phyloP scores from a whole-genome alignment of 2,888 invertebrate genomes.

The Zygogramma bicolorata region DNA sequence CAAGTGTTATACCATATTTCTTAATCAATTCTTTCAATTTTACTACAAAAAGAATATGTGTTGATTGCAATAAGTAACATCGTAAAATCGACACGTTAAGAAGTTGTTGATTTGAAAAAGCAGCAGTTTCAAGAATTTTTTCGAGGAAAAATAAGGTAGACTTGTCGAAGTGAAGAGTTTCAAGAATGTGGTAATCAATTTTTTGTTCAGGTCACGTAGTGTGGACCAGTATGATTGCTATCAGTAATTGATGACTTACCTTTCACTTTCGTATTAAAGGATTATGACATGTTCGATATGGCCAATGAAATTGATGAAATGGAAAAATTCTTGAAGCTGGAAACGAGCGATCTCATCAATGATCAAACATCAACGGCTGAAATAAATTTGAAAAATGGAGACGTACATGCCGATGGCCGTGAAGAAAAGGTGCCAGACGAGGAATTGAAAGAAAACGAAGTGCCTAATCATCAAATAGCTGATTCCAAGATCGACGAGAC shows the following conservation, averaged over 20 bases:
- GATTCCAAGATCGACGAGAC: constrained; percentile 3
- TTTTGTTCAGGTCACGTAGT: no score
- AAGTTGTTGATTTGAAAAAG: no score
- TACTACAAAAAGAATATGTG: no score
- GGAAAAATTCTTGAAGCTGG: constrained; percentile 87
- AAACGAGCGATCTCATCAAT: constrained; percentile 70
- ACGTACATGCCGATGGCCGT: constrained; percentile 55
- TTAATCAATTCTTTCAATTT: no score
- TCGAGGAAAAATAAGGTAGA: no score
- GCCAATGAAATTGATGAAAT: constrained; percentile 92
- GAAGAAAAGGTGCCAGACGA: constrained; percentile 42
- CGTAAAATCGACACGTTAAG: no score
- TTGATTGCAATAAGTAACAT: no score
- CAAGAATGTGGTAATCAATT: no score
- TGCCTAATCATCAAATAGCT: constrained; percentile 46
- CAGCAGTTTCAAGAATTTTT: no score
- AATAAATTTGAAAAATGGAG: constrained; percentile 61
- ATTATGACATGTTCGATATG: constrained; percentile 92
- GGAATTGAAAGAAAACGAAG: constrained; percentile 49
- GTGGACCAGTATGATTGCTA: no score
- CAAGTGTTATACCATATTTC: no score
- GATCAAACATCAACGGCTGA: constrained; percentile 67
- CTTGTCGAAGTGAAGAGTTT: no score
- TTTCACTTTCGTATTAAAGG: constrained; percentile 71
- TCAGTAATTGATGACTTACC: neutral